These are phyloP conservation scores for Sebastiscus albofasciatus DNA, from an alignment of 2,797 vertebrate species.

Conservation along the genomic window DNA sequence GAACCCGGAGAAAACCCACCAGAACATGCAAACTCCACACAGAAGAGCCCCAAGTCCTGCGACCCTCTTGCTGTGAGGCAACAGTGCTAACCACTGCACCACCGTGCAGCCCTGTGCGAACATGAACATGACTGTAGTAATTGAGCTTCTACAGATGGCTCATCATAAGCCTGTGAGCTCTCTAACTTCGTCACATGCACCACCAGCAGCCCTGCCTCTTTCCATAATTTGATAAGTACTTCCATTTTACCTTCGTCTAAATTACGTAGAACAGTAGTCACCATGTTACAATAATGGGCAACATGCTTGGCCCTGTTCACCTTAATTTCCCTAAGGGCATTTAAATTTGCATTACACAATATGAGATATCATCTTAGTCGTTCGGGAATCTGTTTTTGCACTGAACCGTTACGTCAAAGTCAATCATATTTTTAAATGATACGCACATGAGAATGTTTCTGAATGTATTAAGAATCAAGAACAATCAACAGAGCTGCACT, in stretches of 20 bases:
- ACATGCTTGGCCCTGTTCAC: slow-evolving; percentile 10
- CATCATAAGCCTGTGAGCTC: not conserved
- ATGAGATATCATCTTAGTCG: not conserved
- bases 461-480: not conserved
- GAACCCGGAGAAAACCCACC: no score
- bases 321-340: not conserved
- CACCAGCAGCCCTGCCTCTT: not conserved
- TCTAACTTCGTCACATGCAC: not conserved
- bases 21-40: no score
- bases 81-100: no score
- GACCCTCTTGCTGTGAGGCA: no score
- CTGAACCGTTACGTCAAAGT: not conserved
- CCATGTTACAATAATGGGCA: slow-evolving; percentile 17
- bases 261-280: not conserved
- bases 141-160: not conserved
- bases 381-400: not conserved
- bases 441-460: not conserved
- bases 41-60: no score
- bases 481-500: not conserved
- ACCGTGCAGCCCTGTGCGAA: no score
- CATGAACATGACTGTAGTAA: not conserved
- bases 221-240: not conserved
- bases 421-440: not conserved
- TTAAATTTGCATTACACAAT: not conserved
- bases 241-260: not conserved